These are phyloP conservation scores for Numenius arquata DNA, from an alignment of 2,113 vertebrate genomes.

Conservation along the genomic window DNA sequence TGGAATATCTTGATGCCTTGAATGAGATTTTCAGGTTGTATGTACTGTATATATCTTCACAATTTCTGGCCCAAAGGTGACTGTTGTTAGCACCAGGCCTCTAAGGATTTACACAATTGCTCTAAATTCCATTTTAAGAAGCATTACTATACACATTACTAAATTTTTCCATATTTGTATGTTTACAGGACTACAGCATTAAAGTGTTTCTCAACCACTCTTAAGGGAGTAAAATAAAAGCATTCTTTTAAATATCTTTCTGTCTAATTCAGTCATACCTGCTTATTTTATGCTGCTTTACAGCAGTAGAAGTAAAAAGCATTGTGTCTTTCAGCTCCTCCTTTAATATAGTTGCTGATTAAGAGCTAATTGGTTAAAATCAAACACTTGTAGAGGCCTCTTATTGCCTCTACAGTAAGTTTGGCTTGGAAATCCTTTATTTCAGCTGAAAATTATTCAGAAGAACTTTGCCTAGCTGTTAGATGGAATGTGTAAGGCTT, in stretches of 20 bases:
- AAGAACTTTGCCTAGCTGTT: background rate
- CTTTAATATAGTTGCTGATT: background rate
- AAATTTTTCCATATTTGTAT: background rate
- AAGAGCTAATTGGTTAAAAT: background rate
- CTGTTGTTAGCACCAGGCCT: background rate
- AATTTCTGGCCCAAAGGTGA: background rate
- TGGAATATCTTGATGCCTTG: background rate
- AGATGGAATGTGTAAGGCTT: fast-evolving
- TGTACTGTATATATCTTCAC: background rate
- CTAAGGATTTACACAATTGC: background rate
- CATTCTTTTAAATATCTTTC: background rate
- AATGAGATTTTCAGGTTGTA: background rate
- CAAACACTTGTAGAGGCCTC: background rate
- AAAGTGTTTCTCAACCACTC: background rate
- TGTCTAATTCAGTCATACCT: background rate
- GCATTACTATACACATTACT: too few species aligned
- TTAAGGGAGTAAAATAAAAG: background rate
- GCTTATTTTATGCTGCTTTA: background rate
- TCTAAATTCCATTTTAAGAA: background rate
- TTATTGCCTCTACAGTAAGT: background rate
- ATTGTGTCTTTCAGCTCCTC: background rate
- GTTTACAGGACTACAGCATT: background rate
- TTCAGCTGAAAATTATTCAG: background rate
- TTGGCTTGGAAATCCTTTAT: background rate
- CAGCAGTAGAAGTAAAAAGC: background rate